Base-by-base conservation (phyloP, 2,113 vertebrate species). In the Eolophus roseicapilla region DNA sequence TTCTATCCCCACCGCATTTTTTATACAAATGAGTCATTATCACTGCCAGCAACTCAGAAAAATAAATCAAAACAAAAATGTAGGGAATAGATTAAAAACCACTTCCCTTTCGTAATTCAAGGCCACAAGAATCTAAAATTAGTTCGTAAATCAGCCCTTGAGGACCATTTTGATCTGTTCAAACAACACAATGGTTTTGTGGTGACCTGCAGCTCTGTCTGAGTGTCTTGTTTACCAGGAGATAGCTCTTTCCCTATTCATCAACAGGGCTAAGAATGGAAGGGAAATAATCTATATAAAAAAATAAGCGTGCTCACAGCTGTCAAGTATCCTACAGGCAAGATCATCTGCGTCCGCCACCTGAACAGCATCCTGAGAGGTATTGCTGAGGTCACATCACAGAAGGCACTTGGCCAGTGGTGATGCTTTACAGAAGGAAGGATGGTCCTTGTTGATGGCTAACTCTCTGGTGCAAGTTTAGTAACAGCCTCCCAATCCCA, bases 111-210 rank as follows among this genome's bases (percentile, higher is more conserved):
- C 77, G 63, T 73, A 82, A 90, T 80, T 85, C 0, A 0, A 87
- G 49, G 18, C 80, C 90, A 74, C 55, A 64, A 28, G 59, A 79
- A 28, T 77, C 86, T 96, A 92, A 96, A 96, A 94, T 91, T 85
- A 95, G 83, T 29, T 82, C 80, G 28, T 83, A 92, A 89, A 84
- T 86, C 70, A 95, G 41, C 19, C 43, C 47, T 74, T n/a, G 39
- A 71, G 46, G 74, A 79, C 18, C 15, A 17, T 84, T 93, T 88
- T 86, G 53, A 59, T 82, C 41, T 53, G 55, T 70, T 87, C 57
- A 78, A 92, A 65, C 21, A 85, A 60, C 39, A 44, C 39, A 82
- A 80, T 0, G 13, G 21, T 89, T 96, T 92, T 93, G 86, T 0
- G 3, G 86, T 89, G 80, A 67, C 65, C 86, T 85, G 50, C 31